Base-by-base conservation (phyloP, 1,140 invertebrate species). In the Pissodes strobi region DNA sequence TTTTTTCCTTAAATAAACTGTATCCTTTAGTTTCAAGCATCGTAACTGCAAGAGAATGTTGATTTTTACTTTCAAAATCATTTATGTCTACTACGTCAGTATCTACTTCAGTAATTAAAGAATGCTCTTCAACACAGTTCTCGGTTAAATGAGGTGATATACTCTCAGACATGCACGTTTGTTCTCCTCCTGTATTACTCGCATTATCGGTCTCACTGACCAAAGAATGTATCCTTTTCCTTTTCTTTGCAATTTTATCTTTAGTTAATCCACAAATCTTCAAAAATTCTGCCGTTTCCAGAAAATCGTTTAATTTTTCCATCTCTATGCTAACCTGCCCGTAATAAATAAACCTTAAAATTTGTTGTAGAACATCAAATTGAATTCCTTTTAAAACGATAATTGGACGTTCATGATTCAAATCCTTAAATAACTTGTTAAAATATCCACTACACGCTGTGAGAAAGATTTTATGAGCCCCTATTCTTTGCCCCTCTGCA, bases 301-400 rank as follows among this genome's bases (percentile, higher is more conserved):
- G 78, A 72, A 88, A 86, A 66, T 83, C 84, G 5, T 82, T 79
- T 25, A 88, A 75, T 61, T 85, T 81, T 63, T 87, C 85, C 70
- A 87, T 85, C 58, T 84, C 82, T 2, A 88, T 85, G 65, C 87
- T 88, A 9, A 88, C 87, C 79, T 88, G 86, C 15, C 68, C 68
- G 19, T 56, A 60, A 74, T 93, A 93, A 87, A 93, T 93, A 74
- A 93, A 93, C 74, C 91, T 87, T 17, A 94, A 84, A 52, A 94
- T 86, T 15, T 89, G 89, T 70, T 86, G 86, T 70, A 94, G 82
- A 78, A 93, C 90, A 68, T 89, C 87, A 71, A 86, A 92, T 73
- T 88, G 89, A 37, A 93, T 88, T 78, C 93, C 92, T 72, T 88
- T 86, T 73, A 94, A 90, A 79, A 93, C 91, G 61, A 94, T 89